Conservation (phyloP, 2,113 vertebrate genomes). For the Desmodus rotundus region DNA sequence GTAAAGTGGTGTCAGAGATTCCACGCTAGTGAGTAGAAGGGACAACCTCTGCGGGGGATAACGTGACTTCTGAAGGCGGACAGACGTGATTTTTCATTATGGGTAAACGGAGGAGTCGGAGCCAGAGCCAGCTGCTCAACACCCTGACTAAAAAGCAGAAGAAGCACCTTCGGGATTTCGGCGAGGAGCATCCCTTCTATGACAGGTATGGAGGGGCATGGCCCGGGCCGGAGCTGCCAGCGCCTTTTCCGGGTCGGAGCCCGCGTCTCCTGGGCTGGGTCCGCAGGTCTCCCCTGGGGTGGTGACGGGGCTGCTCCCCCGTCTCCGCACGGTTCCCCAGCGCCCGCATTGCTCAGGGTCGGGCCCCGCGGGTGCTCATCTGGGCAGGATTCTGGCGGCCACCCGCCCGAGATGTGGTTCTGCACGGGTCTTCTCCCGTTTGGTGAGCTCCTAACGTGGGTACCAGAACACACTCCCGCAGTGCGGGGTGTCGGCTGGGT, state of each 20-base stretch:
- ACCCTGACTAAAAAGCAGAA: constrained; percentile 91
- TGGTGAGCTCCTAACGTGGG: fast-evolving
- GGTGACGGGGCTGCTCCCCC: not conserved
- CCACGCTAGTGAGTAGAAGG: not conserved
- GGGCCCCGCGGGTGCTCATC: not conserved
- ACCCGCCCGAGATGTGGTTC: not conserved
- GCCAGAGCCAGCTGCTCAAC: constrained; percentile 72
- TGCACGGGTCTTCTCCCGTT: not conserved
- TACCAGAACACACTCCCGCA: not conserved
- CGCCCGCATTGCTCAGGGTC: not conserved
- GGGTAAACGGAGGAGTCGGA: constrained; percentile 82
- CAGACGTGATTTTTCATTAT: constrained; percentile 64
- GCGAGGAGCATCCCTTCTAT: constrained; percentile 93
- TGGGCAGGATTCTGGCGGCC: not conserved
- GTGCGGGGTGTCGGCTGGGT: not conserved
- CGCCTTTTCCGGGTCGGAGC: no score
- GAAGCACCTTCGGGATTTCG: constrained; percentile 92
- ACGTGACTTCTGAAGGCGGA: fast-evolving
- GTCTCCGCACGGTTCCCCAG: no score
- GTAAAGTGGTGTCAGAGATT: not conserved
- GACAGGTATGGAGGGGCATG: constrained; percentile 81
- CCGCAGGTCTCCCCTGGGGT: not conserved
- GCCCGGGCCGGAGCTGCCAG: fast-evolving
- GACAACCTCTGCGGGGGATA: fast-evolving
- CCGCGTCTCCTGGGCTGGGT: not conserved